phyloP scores from a whole-genome alignment of 2,797 vertebrate genomes.

The Threskiornis aethiopicus region DNA sequence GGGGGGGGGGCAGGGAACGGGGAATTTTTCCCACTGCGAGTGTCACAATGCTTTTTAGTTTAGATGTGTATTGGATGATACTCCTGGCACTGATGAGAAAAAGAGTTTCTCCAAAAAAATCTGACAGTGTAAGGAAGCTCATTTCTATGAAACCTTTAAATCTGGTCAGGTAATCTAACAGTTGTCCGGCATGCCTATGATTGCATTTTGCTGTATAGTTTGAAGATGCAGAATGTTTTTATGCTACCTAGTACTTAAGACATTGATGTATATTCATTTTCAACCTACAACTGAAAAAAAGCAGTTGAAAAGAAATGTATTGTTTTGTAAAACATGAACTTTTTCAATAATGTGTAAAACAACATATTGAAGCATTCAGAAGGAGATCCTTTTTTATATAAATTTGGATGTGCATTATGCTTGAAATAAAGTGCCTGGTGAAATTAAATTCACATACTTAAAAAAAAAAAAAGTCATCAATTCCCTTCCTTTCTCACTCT shows the following conservation, averaged over 20 bases:
- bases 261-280: neutral
- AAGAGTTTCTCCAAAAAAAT: neutral
- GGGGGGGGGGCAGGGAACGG: neutral
- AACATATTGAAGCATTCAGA: neutral
- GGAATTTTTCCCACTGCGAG: neutral
- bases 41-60: neutral
- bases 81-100: neutral
- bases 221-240: neutral
- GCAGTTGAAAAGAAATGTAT: neutral
- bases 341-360: neutral
- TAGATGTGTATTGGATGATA: neutral
- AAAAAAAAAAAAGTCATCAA: conserved; percentile 2
- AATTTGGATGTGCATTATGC: neutral
- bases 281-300: neutral
- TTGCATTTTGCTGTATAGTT: neutral
- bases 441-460: conserved; percentile 7
- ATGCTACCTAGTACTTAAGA: neutral
- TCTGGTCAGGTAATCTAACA: neutral
- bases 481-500: conserved; percentile 41
- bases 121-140: neutral
- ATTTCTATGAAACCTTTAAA: neutral
- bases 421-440: neutral
- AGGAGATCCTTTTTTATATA: neutral
- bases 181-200: neutral
- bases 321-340: neutral